Conservation (phyloP, 2,113 vertebrate species). For the Epinephelus fuscoguttatus region DNA sequence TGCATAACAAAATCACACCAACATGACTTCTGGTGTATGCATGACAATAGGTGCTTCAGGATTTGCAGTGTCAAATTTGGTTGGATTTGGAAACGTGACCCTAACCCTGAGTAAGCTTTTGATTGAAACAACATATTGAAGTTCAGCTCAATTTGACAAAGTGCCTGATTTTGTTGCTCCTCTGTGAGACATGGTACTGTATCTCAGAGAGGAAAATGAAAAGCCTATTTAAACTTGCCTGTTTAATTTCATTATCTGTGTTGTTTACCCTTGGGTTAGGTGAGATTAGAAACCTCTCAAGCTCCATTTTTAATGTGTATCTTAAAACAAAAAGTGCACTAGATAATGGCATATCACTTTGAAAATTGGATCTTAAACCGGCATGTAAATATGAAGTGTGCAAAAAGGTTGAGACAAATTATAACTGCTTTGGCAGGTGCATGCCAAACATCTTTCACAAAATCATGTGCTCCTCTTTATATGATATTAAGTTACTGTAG, state of each 20-base stretch:
- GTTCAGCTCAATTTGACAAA: background rate
- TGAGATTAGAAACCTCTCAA: background rate
- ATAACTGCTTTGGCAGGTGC: background rate
- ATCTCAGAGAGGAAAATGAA: slow-evolving; percentile 13
- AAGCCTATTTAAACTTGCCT: slow-evolving; percentile 10
- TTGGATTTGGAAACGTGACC: too few species aligned
- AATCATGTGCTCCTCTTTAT: background rate
- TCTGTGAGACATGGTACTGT: background rate
- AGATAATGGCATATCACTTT: background rate
- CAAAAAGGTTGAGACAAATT: background rate
- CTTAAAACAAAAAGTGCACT: background rate
- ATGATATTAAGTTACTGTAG: background rate
- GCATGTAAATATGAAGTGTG: background rate
- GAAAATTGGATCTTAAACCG: background rate
- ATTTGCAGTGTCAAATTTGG: too few species aligned
- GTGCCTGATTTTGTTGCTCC: background rate
- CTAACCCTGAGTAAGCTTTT: background rate
- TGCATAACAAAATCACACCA: background rate
- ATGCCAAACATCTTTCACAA: background rate
- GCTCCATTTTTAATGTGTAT: background rate
- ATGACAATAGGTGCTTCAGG: background rate
- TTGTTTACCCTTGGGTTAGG: slow-evolving; percentile 33
- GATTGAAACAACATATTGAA: background rate
- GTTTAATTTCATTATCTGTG: slow-evolving; percentile 21
- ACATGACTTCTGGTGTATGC: background rate